These are phyloP conservation scores for Polydrusus cervinus DNA, from an alignment of 2,888 invertebrate genomes.

Conservation along the genomic window DNA sequence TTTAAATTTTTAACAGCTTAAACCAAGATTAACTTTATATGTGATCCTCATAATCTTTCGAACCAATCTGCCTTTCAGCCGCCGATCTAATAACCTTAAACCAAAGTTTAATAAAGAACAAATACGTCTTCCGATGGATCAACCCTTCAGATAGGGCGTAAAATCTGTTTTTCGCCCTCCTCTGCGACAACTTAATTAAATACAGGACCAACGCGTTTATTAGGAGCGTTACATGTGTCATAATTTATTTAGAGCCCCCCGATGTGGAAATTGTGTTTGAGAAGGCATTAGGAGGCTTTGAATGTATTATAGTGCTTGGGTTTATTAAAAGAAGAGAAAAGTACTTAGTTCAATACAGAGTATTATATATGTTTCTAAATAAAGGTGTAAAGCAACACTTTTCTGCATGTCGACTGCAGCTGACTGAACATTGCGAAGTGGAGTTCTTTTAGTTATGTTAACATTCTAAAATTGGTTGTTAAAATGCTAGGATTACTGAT, in stretches of 20 bases:
- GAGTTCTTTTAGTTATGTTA: too few relatives aligned
- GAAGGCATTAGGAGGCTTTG: slow-evolving; percentile 18
- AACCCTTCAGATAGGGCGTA: slow-evolving; percentile 42
- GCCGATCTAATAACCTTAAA: slow-evolving; percentile 44
- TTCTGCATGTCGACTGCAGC: too few relatives aligned
- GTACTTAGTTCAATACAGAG: not conserved
- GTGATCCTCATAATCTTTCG: slow-evolving; percentile 21
- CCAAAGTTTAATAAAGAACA: slow-evolving; percentile 51
- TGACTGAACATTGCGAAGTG: too few relatives aligned
- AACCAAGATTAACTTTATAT: not conserved
- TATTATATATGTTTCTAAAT: too few relatives aligned
- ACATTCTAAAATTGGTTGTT: too few relatives aligned
- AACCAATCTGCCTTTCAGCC: slow-evolving; percentile 39
- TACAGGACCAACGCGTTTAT: slow-evolving; percentile 33
- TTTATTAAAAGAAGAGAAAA: not conserved
- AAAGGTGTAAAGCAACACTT: too few relatives aligned
- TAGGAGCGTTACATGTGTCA: slow-evolving; percentile 42
- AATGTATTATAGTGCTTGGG: not conserved
- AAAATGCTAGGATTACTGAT: too few relatives aligned
- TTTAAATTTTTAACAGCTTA: too few relatives aligned
- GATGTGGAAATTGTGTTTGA: slow-evolving; percentile 24
- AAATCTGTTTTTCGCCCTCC: slow-evolving; percentile 28
- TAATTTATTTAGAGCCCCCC: slow-evolving; percentile 43
- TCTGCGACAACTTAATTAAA: slow-evolving; percentile 52
- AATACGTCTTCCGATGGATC: slow-evolving; percentile 49